These are phyloP conservation scores for Halocynthia aurantium DNA, from an alignment of 23 tunicate species.

Conservation along the genomic window DNA sequence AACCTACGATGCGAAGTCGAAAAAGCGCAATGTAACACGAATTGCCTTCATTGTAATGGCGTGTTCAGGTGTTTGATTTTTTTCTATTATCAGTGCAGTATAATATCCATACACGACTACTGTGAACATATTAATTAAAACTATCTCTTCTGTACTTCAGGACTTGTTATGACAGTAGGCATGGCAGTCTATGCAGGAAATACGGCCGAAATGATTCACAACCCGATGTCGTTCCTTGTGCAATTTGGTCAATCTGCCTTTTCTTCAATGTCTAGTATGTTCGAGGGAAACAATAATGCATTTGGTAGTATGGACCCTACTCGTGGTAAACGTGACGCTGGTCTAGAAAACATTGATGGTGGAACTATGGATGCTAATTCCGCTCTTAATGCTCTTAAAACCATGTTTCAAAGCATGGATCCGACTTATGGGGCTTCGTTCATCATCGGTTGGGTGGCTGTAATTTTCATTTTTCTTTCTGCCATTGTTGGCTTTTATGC, in stretches of 20 bases:
- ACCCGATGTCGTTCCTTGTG: slow-evolving; percentile 1
- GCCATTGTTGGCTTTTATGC: not conserved
- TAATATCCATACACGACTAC: too few relatives aligned
- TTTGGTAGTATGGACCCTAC: too few relatives aligned
- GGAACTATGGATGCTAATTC: not conserved
- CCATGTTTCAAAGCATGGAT: not conserved
- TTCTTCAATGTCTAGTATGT: not conserved
- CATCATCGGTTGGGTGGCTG: not conserved
- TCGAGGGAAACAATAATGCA: not conserved
- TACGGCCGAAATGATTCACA: not conserved
- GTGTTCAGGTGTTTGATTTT: too few relatives aligned
- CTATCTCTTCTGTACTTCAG: not conserved
- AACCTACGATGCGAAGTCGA: too few relatives aligned
- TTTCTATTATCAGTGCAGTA: too few relatives aligned
- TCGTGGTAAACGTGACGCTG: not conserved
- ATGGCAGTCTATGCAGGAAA: not conserved
- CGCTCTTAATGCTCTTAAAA: not conserved
- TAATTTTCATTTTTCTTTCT: not conserved
- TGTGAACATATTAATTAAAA: too few relatives aligned
- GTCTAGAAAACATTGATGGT: not conserved
- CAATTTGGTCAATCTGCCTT: not conserved
- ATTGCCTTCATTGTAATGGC: too few relatives aligned
- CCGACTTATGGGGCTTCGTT: not conserved
- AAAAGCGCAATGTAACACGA: too few relatives aligned
- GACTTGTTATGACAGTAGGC: not conserved